phyloP scores from a whole-genome alignment of 2,888 invertebrate genomes.

The Callimorpha dominula region DNA sequence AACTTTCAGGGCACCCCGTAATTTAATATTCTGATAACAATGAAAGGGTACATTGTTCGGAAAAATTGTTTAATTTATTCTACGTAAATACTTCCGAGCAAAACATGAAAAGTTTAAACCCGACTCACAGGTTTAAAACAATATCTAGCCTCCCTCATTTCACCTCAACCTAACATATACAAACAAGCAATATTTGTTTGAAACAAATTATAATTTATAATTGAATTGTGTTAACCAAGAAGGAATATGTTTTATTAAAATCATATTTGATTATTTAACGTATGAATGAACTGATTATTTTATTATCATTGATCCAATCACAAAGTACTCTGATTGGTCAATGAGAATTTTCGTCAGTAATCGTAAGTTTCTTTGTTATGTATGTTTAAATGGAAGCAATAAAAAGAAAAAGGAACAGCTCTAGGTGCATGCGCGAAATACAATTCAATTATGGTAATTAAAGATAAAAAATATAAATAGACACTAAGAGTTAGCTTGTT shows the following conservation, averaged over 20 bases:
- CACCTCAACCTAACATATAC: neutral
- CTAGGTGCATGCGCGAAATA: no score
- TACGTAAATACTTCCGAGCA: neutral
- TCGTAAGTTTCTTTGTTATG: no score
- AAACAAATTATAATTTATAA: neutral
- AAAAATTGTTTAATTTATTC: slow-evolving; percentile 4
- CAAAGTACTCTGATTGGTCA: neutral
- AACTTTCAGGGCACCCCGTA: neutral
- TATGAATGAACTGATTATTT: neutral
- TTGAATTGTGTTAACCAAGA: neutral
- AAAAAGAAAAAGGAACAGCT: no score
- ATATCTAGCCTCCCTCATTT: neutral
- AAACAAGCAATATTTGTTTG: slow-evolving; percentile 2
- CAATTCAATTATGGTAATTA: no score
- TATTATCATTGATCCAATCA: neutral
- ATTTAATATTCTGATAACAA: neutral
- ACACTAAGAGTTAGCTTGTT: no score
- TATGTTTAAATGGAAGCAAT: no score
- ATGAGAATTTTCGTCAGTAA: no score
- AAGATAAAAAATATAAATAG: no score
- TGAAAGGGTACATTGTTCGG: neutral
- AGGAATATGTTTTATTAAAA: neutral
- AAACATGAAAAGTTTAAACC: neutral
- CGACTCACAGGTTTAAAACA: neutral
- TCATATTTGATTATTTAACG: neutral